These are phyloP conservation scores for Bubalus kerabau DNA, from an alignment of 2,113 vertebrate genomes.

Conservation along the genomic window DNA sequence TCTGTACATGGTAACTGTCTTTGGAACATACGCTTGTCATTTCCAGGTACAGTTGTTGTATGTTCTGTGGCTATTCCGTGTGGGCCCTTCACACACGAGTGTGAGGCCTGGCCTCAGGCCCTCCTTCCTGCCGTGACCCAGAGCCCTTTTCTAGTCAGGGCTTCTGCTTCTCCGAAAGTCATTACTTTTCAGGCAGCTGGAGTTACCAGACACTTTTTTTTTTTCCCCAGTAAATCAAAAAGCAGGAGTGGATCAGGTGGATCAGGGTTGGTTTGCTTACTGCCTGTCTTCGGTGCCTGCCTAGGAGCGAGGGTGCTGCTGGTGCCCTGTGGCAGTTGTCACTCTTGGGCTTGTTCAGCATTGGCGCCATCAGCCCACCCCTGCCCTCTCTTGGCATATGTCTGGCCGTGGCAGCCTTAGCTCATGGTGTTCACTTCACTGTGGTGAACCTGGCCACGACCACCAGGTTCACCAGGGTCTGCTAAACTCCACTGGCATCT, in stretches of 20 bases:
- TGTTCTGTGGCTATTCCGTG: accelerated
- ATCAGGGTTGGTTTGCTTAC: neutral
- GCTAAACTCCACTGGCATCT: neutral
- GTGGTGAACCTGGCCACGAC: neutral
- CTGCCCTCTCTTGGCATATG: neutral
- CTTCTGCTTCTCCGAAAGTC: constrained; percentile 67
- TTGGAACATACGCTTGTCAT: neutral
- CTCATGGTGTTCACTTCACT: neutral
- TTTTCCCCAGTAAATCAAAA: constrained; percentile 50
- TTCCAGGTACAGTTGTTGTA: neutral
- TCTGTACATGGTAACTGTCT: neutral
- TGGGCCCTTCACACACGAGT: constrained; percentile 22
- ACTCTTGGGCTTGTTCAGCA: neutral
- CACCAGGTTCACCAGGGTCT: neutral
- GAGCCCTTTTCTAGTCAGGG: constrained; percentile 65
- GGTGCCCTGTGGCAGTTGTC: neutral
- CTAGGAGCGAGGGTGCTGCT: neutral
- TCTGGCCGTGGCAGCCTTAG: neutral
- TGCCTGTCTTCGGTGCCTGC: neutral
- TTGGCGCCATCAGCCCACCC: neutral
- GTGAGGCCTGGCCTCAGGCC: constrained; percentile 36
- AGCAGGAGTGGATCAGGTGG: neutral
- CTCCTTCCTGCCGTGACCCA: constrained; percentile 61
- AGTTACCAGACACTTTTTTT: constrained; percentile 55
- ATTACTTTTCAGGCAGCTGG: constrained; percentile 68